Conservation (phyloP, 37 sponge, comb jelly and placozoan genomes). For the Aplysina aerophoba region DNA sequence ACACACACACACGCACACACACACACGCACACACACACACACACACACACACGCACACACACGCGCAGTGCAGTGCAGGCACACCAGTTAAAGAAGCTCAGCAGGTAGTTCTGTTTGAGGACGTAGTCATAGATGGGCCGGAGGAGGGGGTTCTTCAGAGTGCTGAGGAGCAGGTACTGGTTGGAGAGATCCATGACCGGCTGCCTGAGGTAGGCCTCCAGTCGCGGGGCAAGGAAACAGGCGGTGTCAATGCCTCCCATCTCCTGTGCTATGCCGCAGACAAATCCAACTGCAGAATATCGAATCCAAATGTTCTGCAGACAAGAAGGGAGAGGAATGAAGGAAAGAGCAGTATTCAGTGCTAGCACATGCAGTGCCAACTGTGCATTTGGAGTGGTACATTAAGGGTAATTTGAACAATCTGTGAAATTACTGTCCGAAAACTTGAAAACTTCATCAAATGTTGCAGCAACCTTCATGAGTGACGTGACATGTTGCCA, state of each 20-base stretch:
- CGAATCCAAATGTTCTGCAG: constrained; percentile 91
- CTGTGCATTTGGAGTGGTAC: no score
- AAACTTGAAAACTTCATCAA: no score
- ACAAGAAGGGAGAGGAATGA: background rate
- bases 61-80: background rate
- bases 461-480: background rate
- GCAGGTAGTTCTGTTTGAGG: constrained; percentile 58
- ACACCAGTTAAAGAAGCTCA: constrained; percentile 66
- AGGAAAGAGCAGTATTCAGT: background rate
- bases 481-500: constrained; percentile 18
- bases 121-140: constrained; percentile 78
- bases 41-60: background rate
- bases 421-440: no score
- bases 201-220: constrained; percentile 67
- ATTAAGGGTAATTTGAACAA: no score
- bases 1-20: constrained; percentile 7
- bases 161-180: constrained; percentile 70
- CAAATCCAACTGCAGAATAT: constrained; percentile 86
- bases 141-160: constrained; percentile 71
- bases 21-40: constrained; percentile 35
- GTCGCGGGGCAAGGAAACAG: constrained; percentile 75
- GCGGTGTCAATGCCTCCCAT: constrained; percentile 76
- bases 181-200: constrained; percentile 68
- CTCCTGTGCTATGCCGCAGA: constrained; percentile 50
- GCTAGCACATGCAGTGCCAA: no score